Evolutionary conservation across 2,888 invertebrate genomes (phyloP).

Genomic region (Drepanosiphum platanoidis): DNA sequence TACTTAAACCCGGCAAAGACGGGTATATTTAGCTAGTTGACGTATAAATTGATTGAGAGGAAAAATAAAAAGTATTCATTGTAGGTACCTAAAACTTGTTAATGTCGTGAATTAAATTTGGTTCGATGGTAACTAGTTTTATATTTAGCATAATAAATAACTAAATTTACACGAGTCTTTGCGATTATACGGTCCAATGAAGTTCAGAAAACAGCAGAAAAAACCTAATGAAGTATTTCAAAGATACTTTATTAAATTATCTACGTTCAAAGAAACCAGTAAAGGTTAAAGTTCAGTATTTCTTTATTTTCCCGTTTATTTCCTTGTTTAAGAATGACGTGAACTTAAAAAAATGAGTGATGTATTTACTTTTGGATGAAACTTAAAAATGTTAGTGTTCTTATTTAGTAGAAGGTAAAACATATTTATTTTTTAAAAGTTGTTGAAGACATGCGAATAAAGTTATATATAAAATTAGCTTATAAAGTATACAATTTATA

Average conservation of each 20-base stretch:
- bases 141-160: conserved; percentile 35
- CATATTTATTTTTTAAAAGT: not conserved
- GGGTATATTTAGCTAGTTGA: no score
- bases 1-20: no score
- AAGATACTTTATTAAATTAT: conserved; percentile 46
- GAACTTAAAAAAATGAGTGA: not conserved
- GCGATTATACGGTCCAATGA: conserved; percentile 26
- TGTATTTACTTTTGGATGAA: not conserved
- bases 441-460: no score
- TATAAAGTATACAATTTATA: no score
- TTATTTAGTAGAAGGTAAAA: not conserved
- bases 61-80: not conserved
- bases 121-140: conserved; percentile 42
- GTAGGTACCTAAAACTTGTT: conserved; percentile 2
- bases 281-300: conserved; percentile 38
- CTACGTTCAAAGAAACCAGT: conserved; percentile 31
- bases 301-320: conserved; percentile 10
- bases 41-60: not conserved
- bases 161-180: conserved; percentile 21
- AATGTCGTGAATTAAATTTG: conserved; percentile 31
- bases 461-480: no score
- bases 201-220: conserved; percentile 33
- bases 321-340: not conserved
- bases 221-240: conserved; percentile 56
- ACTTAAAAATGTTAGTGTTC: not conserved